Base-by-base conservation (phyloP, 2,888 invertebrate genomes). In the Ophioninae sp. region DNA sequence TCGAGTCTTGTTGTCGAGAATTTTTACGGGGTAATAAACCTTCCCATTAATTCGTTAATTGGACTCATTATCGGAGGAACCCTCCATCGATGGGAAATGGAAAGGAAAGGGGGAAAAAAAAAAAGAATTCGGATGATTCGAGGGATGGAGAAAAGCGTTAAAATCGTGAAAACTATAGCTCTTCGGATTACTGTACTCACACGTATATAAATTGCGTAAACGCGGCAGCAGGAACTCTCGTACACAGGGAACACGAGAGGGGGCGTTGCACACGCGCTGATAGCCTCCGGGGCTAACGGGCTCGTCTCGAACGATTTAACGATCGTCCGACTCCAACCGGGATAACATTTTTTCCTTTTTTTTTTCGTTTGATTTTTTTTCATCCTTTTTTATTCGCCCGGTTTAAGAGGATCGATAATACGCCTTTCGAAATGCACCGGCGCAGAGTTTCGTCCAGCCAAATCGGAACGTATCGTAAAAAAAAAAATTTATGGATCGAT, bases 251-350 rank as follows among this genome's bases (percentile, higher is more conserved):
- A 59, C 39, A 30, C 64, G 72, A 68, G 72, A 41, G 68, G 23
- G 41, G 75, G 83, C 71, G 59, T 65, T 59, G 79, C 76, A 75
- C 75, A 82, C 73, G 72, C 84, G 73, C 78, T 81, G 84, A 84
- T 84, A 87, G 87, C 86, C 85, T 85, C 71, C 85, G 80, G 74
- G 74, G 51, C 71, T 82, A 83, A 85, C 87, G 85, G 86, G 77
- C 85, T 89, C 87, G 86, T 86, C 87, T 87, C 87, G 86, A 83
- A 81, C 88, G 86, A 88, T 89, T 89, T 88, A 89, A 90, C 88
- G 87, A 89, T 87, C 84, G 82, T 82, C 79, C 69, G 72, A 79
- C 74, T 74, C 84, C 58, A 72, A 78, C 79, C 68, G 59, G 63
- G 63, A 76, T 81, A 39, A 61, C 59, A 5, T 10, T 79, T 71